These are phyloP conservation scores for Palloptera scutellata DNA, from an alignment of 2,888 invertebrate genomes.

Conservation along the genomic window DNA sequence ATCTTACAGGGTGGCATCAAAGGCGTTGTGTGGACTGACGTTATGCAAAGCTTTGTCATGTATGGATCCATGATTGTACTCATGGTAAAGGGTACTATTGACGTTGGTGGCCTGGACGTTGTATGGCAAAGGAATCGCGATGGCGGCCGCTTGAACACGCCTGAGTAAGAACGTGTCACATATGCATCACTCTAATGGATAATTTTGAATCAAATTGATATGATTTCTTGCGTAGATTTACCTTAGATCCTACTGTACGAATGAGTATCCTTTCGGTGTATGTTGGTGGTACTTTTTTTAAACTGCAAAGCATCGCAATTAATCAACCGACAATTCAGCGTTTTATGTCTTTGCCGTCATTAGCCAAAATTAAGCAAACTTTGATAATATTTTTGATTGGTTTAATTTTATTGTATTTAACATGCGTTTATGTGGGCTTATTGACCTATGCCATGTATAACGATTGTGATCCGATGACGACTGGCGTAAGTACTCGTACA, in stretches of 20 bases:
- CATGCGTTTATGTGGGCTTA: conserved; percentile 77
- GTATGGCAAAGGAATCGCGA: conserved; percentile 74
- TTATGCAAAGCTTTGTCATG: conserved; percentile 79
- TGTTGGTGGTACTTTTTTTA: conserved; percentile 78
- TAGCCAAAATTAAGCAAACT: conserved; percentile 75
- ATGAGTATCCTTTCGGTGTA: conserved; percentile 80
- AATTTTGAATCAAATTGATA: not conserved
- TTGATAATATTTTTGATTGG: conserved; percentile 73
- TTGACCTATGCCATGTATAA: conserved; percentile 78
- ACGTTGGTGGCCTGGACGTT: conserved; percentile 73
- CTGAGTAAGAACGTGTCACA: conserved; percentile 68
- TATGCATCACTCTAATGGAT: not conserved
- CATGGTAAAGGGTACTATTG: conserved; percentile 75
- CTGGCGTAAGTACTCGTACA: conserved; percentile 67
- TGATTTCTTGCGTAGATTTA: conserved; percentile 68
- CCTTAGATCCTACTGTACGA: conserved; percentile 80
- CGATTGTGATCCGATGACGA: conserved; percentile 80
- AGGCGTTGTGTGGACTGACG: conserved; percentile 84
- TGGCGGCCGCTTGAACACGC: conserved; percentile 74
- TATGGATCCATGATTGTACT: conserved; percentile 76
- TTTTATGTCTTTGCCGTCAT: conserved; percentile 76
- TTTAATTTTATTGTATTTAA: conserved; percentile 68
- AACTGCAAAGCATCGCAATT: conserved; percentile 77
- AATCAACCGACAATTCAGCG: conserved; percentile 88
- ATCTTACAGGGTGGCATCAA: conserved; percentile 77